Base-by-base conservation (phyloP, 1,140 invertebrate species). In the Polypedilum vanderplanki region DNA sequence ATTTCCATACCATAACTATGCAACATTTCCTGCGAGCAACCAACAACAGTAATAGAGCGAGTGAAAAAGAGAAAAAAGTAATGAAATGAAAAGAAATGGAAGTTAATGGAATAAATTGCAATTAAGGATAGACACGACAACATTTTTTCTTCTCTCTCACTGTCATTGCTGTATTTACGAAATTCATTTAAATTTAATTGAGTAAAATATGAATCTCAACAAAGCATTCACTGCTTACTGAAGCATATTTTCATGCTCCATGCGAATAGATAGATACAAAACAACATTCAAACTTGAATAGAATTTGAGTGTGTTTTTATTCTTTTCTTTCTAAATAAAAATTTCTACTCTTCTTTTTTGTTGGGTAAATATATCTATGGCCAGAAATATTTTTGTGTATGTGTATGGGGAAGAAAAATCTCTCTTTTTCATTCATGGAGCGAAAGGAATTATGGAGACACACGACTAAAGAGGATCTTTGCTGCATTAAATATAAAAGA, bases 161-260 rank as follows among this genome's bases (percentile, higher is more conserved):
- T 46, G 41, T 46, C 15, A 33, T 57, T 57, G 4, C n/a, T 57
- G n/a, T 57, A n/a, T 57, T 15, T n/a, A 57, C 10, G 10, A 57
- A 57, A 57, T 46, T 15, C 46, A 57, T 57, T 57, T 57, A 15
- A 57, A 57, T 57, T 12, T 57, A 57, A 57, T 57, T 57, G 10
- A 57, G 46, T 4, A 57, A 57, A 57, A 57, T 57, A 57, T 57
- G 46, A 57, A 57, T 57, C 46, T 57, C 46, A 15, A 57, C 46
- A 57, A 12, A 57, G n/a, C 46, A 57, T 57, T 57, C 7, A 12
- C 10, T 57, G 46, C 12, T 57, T 57, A 57, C 46, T 57, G 46
- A 57, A 57, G 46, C 46, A 57, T 57, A 57, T 57, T 57, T 57
- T 57, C 10, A 57, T 57, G 46, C 46, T 57, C 46, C 4, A n/a